These are phyloP conservation scores for Brachypterus glaber DNA, from an alignment of 2,888 invertebrate species.

Conservation along the genomic window DNA sequence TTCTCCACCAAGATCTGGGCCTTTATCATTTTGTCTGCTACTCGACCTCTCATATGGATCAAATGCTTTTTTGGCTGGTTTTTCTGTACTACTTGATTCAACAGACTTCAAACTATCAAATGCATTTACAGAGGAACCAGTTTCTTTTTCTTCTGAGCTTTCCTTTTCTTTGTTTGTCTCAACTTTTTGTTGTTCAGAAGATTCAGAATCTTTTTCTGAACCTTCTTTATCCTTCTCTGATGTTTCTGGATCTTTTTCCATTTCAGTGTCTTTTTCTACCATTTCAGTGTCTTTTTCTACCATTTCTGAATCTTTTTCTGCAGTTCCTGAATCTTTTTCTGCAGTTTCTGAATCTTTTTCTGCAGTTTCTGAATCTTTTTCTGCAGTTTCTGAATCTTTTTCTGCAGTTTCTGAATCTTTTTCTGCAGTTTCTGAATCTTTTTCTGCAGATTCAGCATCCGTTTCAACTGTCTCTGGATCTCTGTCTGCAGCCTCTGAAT, in stretches of 20 bases:
- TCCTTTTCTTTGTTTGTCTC: background rate
- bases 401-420: background rate
- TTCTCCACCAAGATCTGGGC: conserved; percentile 12
- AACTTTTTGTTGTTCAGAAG: background rate
- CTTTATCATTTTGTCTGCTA: conserved; percentile 12
- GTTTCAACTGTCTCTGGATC: conserved; percentile 1
- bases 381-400: background rate
- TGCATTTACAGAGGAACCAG: too few species aligned
- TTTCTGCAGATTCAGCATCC: background rate
- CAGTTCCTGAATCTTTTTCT: background rate
- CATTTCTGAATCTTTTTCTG: conserved; percentile 1
- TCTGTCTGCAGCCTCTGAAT: background rate
- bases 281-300: background rate
- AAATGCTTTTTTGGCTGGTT: too few species aligned
- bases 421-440: conserved; percentile 18
- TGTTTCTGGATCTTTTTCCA: background rate
- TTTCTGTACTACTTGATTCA: too few species aligned
- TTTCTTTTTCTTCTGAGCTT: conserved; percentile 12
- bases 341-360: background rate
- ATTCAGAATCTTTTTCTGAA: background rate
- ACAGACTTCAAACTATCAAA: too few species aligned
- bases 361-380: background rate
- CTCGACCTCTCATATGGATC: too few species aligned
- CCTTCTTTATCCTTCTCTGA: background rate
- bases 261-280: too few species aligned